Evolutionary conservation across 2,888 invertebrate species (phyloP).

Genomic region (Sycophila texana): DNA sequence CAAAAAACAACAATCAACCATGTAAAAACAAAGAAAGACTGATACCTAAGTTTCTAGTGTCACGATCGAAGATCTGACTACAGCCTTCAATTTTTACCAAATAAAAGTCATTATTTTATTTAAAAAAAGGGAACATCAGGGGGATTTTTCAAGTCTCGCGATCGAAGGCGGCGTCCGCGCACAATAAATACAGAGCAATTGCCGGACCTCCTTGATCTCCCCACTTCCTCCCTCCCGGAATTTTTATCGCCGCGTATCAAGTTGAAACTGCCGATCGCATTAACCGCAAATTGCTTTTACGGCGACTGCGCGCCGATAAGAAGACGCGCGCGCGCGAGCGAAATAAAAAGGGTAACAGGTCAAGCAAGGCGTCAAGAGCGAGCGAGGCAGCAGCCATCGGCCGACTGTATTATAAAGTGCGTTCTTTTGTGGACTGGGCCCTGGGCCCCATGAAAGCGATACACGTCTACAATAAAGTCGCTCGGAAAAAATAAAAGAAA

Average conservation of each 20-base stretch:
- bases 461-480: constrained; percentile 8
- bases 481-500: neutral
- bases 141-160: too few species aligned
- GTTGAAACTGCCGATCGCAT: constrained; percentile 26
- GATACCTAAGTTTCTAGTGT: too few species aligned
- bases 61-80: too few species aligned
- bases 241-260: constrained; percentile 3
- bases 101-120: too few species aligned
- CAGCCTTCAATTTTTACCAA: too few species aligned
- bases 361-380: constrained; percentile 1
- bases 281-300: constrained; percentile 39
- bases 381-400: neutral
- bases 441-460: constrained; percentile 25
- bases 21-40: too few species aligned
- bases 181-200: neutral
- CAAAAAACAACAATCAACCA: too few species aligned
- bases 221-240: too few species aligned
- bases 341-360: neutral
- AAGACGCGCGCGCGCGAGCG: neutral
- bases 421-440: neutral
- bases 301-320: neutral
- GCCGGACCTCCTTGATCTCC: too few species aligned
- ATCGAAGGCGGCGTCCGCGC: too few species aligned
- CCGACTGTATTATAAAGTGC: constrained; percentile 1
- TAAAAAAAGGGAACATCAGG: too few species aligned